Base-by-base conservation (phyloP, 1,140 invertebrate species). In the Choristoneura fumiferana region DNA sequence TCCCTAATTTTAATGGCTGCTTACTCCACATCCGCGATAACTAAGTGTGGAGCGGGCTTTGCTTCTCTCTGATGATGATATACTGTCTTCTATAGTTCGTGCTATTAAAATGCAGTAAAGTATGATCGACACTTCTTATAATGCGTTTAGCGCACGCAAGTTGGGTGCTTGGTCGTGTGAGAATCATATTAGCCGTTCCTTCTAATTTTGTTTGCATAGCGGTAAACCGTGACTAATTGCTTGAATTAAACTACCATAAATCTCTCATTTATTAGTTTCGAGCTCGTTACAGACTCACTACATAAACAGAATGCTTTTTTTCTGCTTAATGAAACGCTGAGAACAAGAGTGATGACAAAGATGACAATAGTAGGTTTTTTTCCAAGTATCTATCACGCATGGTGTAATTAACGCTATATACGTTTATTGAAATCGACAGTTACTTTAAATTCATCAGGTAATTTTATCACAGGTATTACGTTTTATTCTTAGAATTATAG, bases 1-100 rank as follows among this genome's bases (percentile, higher is more conserved):
- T 84, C 86, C 86, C 86, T 88, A 88, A 89, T 87, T 87, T 87
- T 87, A 86, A 86, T 89, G 84, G 84, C 82, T 81, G 81, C 85
- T 82, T 63, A 66, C 69, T 73, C 15, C 73, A 88, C 74, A 84
- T 88, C 83, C 80, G 80, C 15, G 82, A 60, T 81, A 63, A 67
- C 62, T 64, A 66, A 78, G 63, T 78, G 70, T 86, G 76, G 83
- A 80, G 67, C 60, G 62, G 57, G 58, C 60, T 66, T 68, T 63
- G 61, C 49, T 58, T 53, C 18, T 61, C 52, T 71, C 62, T 65
- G 9, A 12, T 9, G 33, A 4, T 9, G 4, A 34, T 34, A 9
- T 34, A 37, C 35, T 43, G 9, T 43, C 15, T 45, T 17, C 3
- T 17, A 29, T 22, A 29, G 43, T 49, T 18, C 43, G 8, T 49